Base-by-base conservation (phyloP, 2,797 vertebrate species). In the Darevskia mixta region DNA sequence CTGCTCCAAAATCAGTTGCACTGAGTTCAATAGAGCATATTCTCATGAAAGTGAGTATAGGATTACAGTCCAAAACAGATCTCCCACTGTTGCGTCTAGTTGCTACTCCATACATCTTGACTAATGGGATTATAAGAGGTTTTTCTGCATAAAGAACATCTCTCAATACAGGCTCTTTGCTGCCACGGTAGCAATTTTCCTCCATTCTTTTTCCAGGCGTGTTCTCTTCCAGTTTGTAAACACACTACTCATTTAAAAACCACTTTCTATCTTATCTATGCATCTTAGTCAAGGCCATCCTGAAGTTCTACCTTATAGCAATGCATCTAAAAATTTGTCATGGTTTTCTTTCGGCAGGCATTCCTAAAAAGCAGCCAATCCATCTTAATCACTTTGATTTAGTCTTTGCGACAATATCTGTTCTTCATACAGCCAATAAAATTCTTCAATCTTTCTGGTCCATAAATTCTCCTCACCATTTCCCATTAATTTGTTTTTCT, bases 361-460 rank as follows among this genome's bases (percentile, higher is more conserved):
- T 87, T 82, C 38, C 20, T 20, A 82, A 82, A 73, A 75, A 27
- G 32, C 71, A n/a, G 29, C 55, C 71, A 73, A 82, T 87, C 49
- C 41, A 87, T 87, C 86, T 87, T 75, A 81, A 87, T 87, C 69
- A 43, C 15, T 55, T 23, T 27, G 41, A 55, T 82, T 64, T 87
- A 76, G 58, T 75, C 38, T 75, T 66, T 66, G 20, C 4, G 23
- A 43, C 71, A 64, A 13, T 82, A 77, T 76, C 61, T 55, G 58
- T 67, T 82, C 41, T 82, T 82, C 75, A 55, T 35, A 43, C 71
- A 87, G 72, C 58, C 61, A 76, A 82, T 73, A 82, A 76, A 66
- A 66, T 76, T 82, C 58, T 77, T 67, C 86, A 82, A 67, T 87
- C 71, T 76, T 76, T 82, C 61, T 67, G 55, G 38, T 23, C n/a